Evolutionary conservation across 2,113 vertebrate genomes (phyloP).

Genomic region (Gopherus evgoodei): DNA sequence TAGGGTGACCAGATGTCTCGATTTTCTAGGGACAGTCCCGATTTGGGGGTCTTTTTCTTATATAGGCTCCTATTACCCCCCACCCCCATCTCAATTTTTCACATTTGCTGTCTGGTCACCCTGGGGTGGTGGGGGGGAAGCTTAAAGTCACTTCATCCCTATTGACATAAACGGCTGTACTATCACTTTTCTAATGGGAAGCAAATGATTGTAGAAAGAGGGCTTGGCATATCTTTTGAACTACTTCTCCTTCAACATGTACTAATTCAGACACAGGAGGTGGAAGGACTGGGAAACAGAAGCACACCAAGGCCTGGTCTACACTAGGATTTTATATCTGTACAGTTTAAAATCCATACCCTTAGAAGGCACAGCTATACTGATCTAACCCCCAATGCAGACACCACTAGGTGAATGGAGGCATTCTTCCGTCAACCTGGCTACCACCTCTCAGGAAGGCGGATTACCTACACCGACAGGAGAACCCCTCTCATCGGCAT

Average conservation of each 20-base stretch:
- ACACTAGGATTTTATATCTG: neutral
- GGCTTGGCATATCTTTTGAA: accelerated
- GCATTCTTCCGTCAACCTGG: neutral
- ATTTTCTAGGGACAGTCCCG: no score
- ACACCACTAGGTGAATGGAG: no score
- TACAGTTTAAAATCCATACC: neutral
- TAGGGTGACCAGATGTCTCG: no score
- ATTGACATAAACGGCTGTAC: neutral
- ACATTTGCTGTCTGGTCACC: no score
- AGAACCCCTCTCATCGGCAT: no score
- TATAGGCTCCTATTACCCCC: no score
- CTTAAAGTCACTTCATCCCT: neutral
- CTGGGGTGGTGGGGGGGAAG: neutral
- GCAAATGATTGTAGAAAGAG: slow-evolving; percentile 42
- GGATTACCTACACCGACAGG: no score
- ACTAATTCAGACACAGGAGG: neutral
- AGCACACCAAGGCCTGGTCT: neutral
- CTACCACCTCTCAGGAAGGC: no score
- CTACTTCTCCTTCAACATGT: neutral
- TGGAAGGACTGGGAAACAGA: accelerated
- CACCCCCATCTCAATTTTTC: no score
- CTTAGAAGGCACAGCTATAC: neutral
- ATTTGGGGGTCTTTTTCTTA: no score
- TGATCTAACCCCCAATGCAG: neutral
- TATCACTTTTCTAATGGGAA: slow-evolving; percentile 41